Conservation (phyloP, 2,113 vertebrate genomes). For the Mesoclemmys tuberculata region DNA sequence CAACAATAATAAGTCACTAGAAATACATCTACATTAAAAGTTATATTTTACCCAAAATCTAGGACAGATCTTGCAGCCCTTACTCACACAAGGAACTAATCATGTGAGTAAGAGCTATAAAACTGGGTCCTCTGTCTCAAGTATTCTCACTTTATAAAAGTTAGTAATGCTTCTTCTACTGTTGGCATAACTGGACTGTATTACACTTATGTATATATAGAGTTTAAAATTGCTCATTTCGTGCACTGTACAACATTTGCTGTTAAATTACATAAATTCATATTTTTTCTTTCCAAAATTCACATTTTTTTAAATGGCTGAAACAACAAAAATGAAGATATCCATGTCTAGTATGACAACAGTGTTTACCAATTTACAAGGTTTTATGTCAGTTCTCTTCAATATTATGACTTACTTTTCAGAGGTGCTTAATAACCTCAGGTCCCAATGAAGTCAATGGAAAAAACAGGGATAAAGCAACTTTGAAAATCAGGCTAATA, state of each 20-base stretch:
- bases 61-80: background rate
- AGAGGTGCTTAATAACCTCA: background rate
- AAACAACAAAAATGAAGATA: background rate
- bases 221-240: background rate
- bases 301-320: background rate
- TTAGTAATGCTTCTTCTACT: background rate
- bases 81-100: background rate
- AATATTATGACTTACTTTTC: background rate
- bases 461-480: background rate
- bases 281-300: background rate
- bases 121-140: background rate
- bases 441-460: background rate
- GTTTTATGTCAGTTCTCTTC: background rate
- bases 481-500: background rate
- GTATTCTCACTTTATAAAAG: background rate
- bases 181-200: background rate
- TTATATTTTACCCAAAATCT: background rate
- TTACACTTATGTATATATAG: too few relatives aligned
- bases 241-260: background rate
- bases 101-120: background rate
- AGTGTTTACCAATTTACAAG: background rate
- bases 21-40: background rate
- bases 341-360: background rate
- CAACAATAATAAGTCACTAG: background rate
- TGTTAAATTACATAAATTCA: background rate